phyloP scores from a whole-genome alignment of 2,888 invertebrate genomes.

The Dynastes grantii region DNA sequence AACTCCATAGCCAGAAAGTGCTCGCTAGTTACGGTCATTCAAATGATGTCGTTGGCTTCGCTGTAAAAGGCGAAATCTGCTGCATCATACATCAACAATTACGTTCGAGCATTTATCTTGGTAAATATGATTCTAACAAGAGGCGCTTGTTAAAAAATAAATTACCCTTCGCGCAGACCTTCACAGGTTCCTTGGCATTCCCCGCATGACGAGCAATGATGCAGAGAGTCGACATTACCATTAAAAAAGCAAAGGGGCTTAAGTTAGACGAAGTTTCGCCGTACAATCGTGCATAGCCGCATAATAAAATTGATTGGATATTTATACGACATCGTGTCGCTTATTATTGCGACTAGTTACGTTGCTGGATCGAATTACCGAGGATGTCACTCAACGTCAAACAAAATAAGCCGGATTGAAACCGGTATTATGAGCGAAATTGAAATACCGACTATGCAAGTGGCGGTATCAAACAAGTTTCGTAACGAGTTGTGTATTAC shows the following conservation, averaged over 20 bases:
- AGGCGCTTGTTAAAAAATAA: constrained; percentile 42
- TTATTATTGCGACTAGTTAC: constrained; percentile 6
- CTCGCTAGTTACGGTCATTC: constrained; percentile 42
- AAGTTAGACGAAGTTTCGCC: constrained; percentile 1
- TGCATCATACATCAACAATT: constrained; percentile 44
- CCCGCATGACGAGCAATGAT: not conserved
- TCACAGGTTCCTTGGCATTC: constrained; percentile 9
- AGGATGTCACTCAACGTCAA: constrained; percentile 13
- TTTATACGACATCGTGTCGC: not conserved
- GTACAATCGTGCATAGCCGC: not conserved
- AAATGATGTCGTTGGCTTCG: constrained; percentile 44
- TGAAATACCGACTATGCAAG: constrained; percentile 16
- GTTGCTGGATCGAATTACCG: constrained; percentile 8
- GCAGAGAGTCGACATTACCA: too few relatives aligned
- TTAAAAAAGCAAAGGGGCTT: not conserved
- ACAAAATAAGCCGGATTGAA: constrained; percentile 30
- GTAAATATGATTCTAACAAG: constrained; percentile 46
- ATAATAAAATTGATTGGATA: constrained; percentile 24
- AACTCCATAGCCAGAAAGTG: constrained; percentile 1
- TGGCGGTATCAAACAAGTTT: constrained; percentile 1
- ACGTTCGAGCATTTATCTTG: constrained; percentile 40
- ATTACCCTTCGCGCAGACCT: constrained; percentile 35
- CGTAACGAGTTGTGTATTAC: constrained; percentile 1
- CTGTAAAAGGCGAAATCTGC: constrained; percentile 42
- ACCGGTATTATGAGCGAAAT: constrained; percentile 25